Base-by-base conservation (phyloP, 1,140 invertebrate species). In the Lordiphosa stackelbergi region DNA sequence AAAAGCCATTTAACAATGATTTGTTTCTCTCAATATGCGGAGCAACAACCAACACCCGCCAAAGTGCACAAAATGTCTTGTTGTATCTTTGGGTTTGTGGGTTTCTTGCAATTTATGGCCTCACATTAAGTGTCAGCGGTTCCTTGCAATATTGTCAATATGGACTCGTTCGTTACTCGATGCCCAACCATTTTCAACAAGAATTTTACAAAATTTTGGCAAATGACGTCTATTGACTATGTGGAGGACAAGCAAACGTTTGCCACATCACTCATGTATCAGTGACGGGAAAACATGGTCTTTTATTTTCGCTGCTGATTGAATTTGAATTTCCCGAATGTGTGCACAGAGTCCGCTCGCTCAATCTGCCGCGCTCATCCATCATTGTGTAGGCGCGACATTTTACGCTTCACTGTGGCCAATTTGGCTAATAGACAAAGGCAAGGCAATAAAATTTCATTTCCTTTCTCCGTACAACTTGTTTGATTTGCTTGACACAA, bases 351-450 rank as follows among this genome's bases (percentile, higher is more conserved):
- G 36, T 13, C 8, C 54, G 35, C 42, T 22, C 19, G 38, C 28
- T 43, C 19, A 59, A 4, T 41, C 42, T 31, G n/a, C 10, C 19
- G 41, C 19, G 41, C 61, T 56, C 54, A 66, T 66, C 64, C 54
- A 66, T 66, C 64, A 66, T 53, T 11, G 16, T 37, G 64, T 53
- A 52, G 64, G 64, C 54, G 64, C 64, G 64, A 66, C 74, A 79
- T 55, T 79, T 79, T 53, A 62, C 56, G 75, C 69, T 66, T 68
- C 52, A 66, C 45, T 79, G 54, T 41, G 43, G 34, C 70, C 75
- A 78, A 78, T 78, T 78, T 78, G 56, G 60, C 70, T 79, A 78
- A 78, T 78, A 79, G 66, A 48, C 55, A 12, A 28, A 57, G 24
- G 13, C 11, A 41, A 12, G 7, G 8, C 16, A 43, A n/a, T n/a